These are phyloP conservation scores for Zaprionus lineosus DNA, from an alignment of 2,888 invertebrate genomes.

Conservation along the genomic window DNA sequence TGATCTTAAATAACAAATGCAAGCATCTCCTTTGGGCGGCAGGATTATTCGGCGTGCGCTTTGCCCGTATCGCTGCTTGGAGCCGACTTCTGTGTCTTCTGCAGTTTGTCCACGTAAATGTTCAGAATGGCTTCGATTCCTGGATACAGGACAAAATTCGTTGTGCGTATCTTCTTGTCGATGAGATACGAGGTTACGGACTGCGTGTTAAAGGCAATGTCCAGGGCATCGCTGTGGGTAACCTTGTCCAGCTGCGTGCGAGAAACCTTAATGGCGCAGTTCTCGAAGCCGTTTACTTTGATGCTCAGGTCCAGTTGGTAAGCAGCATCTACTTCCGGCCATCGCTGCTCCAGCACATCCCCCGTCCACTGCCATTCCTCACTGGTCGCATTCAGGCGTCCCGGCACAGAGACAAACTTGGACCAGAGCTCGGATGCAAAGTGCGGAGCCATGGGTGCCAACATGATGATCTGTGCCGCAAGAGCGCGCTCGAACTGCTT, in stretches of 20 bases:
- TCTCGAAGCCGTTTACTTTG: constrained; percentile 85
- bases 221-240: constrained; percentile 84
- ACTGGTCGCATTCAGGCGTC: constrained; percentile 84
- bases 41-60: constrained; percentile 32
- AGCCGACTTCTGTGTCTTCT: constrained; percentile 56
- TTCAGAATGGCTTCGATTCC: constrained; percentile 83
- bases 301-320: constrained; percentile 87
- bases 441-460: constrained; percentile 95
- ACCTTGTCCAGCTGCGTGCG: constrained; percentile 84
- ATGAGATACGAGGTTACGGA: constrained; percentile 80
- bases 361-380: constrained; percentile 87
- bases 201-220: constrained; percentile 83
- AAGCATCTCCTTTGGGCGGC: no score
- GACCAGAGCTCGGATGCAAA: constrained; percentile 96
- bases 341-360: constrained; percentile 88
- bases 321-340: constrained; percentile 89
- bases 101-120: constrained; percentile 78
- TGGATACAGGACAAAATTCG: constrained; percentile 81
- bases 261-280: constrained; percentile 84
- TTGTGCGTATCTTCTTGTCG: constrained; percentile 80
- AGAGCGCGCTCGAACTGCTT: constrained; percentile 90
- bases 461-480: constrained; percentile 90
- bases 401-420: constrained; percentile 87
- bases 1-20: no score
- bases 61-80: constrained; percentile 30